phyloP scores from a whole-genome alignment of 1,140 invertebrate genomes.

The Caenorhabditis inopinata region DNA sequence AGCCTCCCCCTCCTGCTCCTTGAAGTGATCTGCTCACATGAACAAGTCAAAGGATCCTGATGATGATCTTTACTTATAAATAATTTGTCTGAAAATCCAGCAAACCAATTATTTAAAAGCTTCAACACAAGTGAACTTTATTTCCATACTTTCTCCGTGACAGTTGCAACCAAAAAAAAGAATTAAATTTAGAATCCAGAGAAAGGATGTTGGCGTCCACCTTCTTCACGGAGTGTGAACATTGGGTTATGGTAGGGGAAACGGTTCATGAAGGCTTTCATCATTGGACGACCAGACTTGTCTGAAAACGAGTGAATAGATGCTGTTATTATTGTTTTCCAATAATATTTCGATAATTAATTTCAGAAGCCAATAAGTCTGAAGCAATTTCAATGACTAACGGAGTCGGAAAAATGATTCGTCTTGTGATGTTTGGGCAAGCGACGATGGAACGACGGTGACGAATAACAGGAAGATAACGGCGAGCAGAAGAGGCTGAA shows the following conservation, averaged over 20 bases:
- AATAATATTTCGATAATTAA: no score
- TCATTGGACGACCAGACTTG: constrained; percentile 13
- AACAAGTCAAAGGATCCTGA: no score
- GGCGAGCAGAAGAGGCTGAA: neutral
- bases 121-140: neutral
- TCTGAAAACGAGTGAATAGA: no score
- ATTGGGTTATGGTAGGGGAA: constrained; percentile 25
- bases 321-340: no score
- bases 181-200: neutral
- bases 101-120: no score
- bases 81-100: no score
- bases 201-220: neutral
- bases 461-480: neutral
- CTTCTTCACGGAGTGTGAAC: constrained; percentile 19
- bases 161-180: neutral
- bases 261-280: constrained; percentile 7
- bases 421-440: neutral
- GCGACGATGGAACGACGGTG: neutral
- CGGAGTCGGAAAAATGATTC: constrained; percentile 28
- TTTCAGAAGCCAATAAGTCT: neutral
- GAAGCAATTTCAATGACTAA: neutral
- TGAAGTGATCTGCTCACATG: neutral
- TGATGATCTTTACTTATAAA: no score
- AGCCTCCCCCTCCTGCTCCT: neutral
- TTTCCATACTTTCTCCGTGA: neutral